Base-by-base conservation (phyloP, 2,888 invertebrate genomes). In the Amblyteles armatorius region DNA sequence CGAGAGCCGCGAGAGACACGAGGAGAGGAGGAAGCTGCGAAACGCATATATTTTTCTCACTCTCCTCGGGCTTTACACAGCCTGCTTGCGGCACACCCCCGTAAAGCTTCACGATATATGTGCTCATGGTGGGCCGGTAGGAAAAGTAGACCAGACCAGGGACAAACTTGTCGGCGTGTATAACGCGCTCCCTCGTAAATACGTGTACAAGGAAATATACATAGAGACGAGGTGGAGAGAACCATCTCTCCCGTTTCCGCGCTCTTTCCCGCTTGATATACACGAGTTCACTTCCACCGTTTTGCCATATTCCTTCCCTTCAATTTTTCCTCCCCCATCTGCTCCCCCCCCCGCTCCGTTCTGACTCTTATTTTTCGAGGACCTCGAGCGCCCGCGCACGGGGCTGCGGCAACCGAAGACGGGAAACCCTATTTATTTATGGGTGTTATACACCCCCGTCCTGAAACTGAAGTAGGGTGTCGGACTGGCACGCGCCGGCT, bases 341-440 rank as follows among this genome's bases (percentile, higher is more conserved):
- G 78, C 69, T 2, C 33, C 33, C 33, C 33, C 33, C 5, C 6
- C 5, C 40, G 55, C 60, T 60, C 65, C 68, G 16, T 0, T 0
- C 13, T 48, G 13, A 48, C 55, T 69, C 67, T 57, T 76, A 67
- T 82, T 85, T 78, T 83, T 85, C 33, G 74, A 83, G 82, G 79
- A 85, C 68, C 73, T 52, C 57, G 74, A 26, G 52, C n/a, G 55
- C 63, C 78, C 76, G 36, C 79, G 60, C 57, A 72, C 71, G 79
- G 74, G 83, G 63, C 65, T 68, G 86, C 81, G 88, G 89, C 89
- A 90, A 90, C 90, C 90, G 88, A 92, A 92, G 92, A 92, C 91
- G 92, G 57, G 92, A 93, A 93, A 89, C 91, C 91, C 92, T 91
- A 92, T 92, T 93, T 93, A 93, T 93, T 93, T 93, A 93, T 92